A percentile compares a stretch with the other conserved stretches of the same genome.
Conservation (phyloP, 2,113 vertebrate genomes). For the Aegotheles bennettii region DNA sequence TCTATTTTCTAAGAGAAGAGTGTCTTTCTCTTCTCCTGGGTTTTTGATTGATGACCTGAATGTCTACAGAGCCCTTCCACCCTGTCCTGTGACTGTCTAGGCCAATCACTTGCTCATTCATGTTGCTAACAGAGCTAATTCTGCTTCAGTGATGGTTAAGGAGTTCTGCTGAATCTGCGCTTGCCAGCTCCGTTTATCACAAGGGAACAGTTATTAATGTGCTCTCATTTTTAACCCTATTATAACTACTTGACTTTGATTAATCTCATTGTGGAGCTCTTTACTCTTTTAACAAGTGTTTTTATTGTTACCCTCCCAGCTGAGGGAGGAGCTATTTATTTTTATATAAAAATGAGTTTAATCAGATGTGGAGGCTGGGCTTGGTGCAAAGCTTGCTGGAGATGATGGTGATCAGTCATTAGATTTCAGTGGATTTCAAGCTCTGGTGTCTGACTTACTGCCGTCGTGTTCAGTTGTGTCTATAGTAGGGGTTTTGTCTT, state of each 20-base stretch:
- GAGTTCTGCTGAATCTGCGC: neutral
- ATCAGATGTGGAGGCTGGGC: neutral
- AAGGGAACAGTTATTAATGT: slow-evolving; percentile 43
- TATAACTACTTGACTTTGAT: slow-evolving; percentile 61
- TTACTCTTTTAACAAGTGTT: slow-evolving; percentile 15
- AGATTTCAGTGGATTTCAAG: neutral
- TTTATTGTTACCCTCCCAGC: neutral
- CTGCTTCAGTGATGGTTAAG: neutral
- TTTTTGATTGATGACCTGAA: neutral
- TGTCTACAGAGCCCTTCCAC: neutral
- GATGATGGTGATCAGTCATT: neutral
- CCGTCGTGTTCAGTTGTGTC: neutral
- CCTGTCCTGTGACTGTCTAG: neutral
- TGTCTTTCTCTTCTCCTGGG: neutral
- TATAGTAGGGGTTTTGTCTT: neutral
- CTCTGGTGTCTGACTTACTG: neutral
- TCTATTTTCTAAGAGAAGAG: neutral
- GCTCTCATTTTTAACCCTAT: slow-evolving; percentile 45
- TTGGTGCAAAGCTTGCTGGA: neutral
- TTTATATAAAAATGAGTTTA: slow-evolving; percentile 37
- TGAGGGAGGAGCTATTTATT: slow-evolving; percentile 6
- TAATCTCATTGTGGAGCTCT: slow-evolving; percentile 46
- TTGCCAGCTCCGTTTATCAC: slow-evolving; percentile 30
- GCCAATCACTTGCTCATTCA: neutral
- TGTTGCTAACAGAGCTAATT: neutral